Conservation (phyloP, 2,797 vertebrate genomes). For the Echiichthys vipera region DNA sequence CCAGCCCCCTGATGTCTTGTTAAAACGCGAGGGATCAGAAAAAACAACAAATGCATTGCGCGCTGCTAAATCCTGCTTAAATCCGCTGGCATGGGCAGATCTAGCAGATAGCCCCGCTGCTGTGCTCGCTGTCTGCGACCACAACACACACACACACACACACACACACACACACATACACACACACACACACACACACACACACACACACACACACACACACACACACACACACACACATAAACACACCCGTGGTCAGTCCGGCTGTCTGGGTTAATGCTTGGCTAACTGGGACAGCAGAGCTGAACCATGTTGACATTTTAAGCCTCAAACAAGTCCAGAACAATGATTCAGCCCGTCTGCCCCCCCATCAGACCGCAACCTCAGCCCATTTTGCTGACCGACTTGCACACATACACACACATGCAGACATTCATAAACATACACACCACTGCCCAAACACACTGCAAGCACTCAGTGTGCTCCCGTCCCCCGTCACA, state of each 20-base stretch:
- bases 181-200: background rate
- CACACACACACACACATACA: slow-evolving; percentile 10
- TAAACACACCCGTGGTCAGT: slow-evolving; percentile 81
- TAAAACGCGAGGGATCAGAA: slow-evolving; percentile 81
- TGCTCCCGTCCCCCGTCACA: slow-evolving; percentile 43
- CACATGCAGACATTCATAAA: slow-evolving; percentile 57
- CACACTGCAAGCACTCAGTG: slow-evolving; percentile 51
- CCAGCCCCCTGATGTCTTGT: slow-evolving; percentile 79
- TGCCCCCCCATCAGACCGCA: slow-evolving; percentile 68
- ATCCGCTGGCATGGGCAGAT: slow-evolving; percentile 85
- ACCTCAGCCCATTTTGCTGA: slow-evolving; percentile 79
- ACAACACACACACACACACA: slow-evolving; percentile 48
- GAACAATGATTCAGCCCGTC: slow-evolving; percentile 83
- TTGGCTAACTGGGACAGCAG: slow-evolving; percentile 84
- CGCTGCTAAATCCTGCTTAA: slow-evolving; percentile 82
- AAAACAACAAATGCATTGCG: slow-evolving; percentile 83
- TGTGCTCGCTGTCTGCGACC: slow-evolving; percentile 80
- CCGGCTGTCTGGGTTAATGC: slow-evolving; percentile 85
- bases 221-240: slow-evolving; percentile 49
- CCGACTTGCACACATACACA: slow-evolving; percentile 44
- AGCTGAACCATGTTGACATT: slow-evolving; percentile 85
- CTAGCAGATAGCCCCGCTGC: slow-evolving; percentile 81
- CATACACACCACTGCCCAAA: slow-evolving; percentile 68
- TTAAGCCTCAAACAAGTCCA: slow-evolving; percentile 84
- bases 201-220: slow-evolving; percentile 48